phyloP scores from a whole-genome alignment of 1,140 invertebrate genomes.

The Trichonephila clavata region DNA sequence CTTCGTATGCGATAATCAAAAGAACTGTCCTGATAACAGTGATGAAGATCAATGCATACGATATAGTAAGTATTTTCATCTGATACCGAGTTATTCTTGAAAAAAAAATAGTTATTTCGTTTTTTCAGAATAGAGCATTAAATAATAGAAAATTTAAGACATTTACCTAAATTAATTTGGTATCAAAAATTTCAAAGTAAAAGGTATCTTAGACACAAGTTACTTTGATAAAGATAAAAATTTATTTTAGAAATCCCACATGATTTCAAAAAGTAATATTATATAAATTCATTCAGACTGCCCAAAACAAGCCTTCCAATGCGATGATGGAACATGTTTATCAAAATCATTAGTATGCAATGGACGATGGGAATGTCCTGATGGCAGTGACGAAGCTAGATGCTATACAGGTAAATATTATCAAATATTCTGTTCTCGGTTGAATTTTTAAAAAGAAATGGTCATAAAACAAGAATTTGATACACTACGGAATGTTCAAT shows the following conservation, averaged over 20 bases:
- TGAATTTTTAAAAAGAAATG: background rate
- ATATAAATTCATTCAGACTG: conserved; percentile 71
- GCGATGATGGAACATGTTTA: conserved; percentile 84
- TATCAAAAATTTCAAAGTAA: too few relatives aligned
- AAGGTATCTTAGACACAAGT: too few relatives aligned
- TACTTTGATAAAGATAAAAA: too few relatives aligned
- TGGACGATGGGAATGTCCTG: conserved; percentile 88
- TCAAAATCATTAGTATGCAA: conserved; percentile 89
- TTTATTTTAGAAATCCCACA: too few relatives aligned
- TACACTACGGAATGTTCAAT: background rate
- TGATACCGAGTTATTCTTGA: background rate
- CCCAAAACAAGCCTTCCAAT: conserved; percentile 78
- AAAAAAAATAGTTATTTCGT: background rate
- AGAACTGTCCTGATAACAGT: conserved; percentile 80
- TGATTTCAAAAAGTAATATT: too few relatives aligned
- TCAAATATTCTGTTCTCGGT: background rate
- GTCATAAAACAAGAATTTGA: background rate
- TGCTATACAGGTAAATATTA: conserved; percentile 83
- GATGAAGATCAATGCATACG: conserved; percentile 78
- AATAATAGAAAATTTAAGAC: too few relatives aligned
- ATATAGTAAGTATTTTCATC: conserved; percentile 75
- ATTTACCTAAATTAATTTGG: too few relatives aligned
- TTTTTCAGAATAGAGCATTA: background rate
- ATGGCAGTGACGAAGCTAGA: conserved; percentile 89
- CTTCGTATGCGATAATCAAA: conserved; percentile 80